Percentiles rank a stretch among this genome's conserved stretches.
Evolutionary conservation across 2,888 invertebrate species (phyloP).

Genomic region (Tenthredo mesomela): DNA sequence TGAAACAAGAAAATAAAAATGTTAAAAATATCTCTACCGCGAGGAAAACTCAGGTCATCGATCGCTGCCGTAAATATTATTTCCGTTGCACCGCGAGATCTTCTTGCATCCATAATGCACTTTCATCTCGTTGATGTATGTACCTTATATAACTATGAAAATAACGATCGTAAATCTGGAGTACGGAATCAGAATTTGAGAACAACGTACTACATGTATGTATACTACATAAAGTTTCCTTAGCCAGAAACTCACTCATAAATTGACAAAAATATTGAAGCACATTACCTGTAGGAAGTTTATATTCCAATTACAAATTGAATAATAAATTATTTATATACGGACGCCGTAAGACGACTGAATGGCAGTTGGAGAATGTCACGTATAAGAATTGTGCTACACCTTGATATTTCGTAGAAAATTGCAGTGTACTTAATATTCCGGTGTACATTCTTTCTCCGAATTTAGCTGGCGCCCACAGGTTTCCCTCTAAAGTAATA

Average conservation of each 20-base stretch:
- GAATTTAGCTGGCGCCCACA: not conserved
- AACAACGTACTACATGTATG: not conserved
- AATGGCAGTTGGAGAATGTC: not conserved
- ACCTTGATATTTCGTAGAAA: not conserved
- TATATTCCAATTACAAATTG: not conserved
- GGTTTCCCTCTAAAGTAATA: not conserved
- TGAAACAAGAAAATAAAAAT: constrained; percentile 72
- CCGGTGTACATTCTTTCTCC: not conserved
- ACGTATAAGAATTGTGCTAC: not conserved
- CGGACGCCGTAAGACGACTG: not conserved
- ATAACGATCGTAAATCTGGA: not conserved
- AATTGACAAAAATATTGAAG: not conserved
- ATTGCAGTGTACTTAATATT: not conserved
- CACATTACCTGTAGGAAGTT: not conserved
- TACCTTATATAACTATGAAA: not conserved
- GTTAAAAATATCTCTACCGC: constrained; percentile 29
- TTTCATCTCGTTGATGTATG: not conserved
- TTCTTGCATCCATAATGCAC: not conserved
- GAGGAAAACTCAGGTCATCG: not conserved
- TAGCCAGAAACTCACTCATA: not conserved
- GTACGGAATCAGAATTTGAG: not conserved
- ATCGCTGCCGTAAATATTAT: constrained; percentile 10
- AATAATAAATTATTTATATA: constrained; percentile 6
- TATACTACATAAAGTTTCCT: not conserved
- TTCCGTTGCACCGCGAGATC: not conserved